Evolutionary conservation across 2,888 invertebrate genomes (phyloP).

Genomic region (Ormyrus labotus): DNA sequence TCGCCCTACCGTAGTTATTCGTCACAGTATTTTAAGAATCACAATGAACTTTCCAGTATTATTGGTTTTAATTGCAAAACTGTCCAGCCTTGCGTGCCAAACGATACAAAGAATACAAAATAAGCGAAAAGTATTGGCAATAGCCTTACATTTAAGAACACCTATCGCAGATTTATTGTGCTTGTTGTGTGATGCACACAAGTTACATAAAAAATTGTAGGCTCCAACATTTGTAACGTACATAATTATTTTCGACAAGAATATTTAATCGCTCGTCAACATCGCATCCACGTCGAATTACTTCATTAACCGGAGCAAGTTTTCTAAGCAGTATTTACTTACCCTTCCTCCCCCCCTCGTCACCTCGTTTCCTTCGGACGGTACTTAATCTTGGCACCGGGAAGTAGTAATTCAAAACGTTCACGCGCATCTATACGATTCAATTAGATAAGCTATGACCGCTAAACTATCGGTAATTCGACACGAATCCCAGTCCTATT

Average conservation of each 20-base stretch:
- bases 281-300: conserved; percentile 17
- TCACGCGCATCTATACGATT: not conserved
- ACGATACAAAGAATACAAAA: too few species aligned
- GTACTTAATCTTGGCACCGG: conserved; percentile 48
- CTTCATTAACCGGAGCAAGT: conserved; percentile 6
- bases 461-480: conserved; percentile 7
- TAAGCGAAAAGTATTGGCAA: too few species aligned
- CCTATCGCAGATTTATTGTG: conserved; percentile 27
- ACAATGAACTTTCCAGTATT: conserved; percentile 18
- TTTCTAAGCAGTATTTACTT: conserved; percentile 16
- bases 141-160: too few species aligned
- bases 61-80: conserved; percentile 8
- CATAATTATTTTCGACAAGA: not conserved
- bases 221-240: conserved; percentile 11
- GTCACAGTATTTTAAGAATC: not conserved
- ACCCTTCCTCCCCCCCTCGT: not conserved
- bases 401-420: conserved; percentile 25
- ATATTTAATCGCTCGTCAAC: not conserved
- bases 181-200: conserved; percentile 16
- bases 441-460: conserved; percentile 11
- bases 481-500: not conserved
- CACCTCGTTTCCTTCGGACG: conserved; percentile 22
- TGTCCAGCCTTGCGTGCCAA: not conserved
- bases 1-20: conserved; percentile 16
- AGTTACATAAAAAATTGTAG: conserved; percentile 20